Evolutionary conservation across 2,797 vertebrate species (phyloP).

Genomic region (Lagothrix lagotricha): DNA sequence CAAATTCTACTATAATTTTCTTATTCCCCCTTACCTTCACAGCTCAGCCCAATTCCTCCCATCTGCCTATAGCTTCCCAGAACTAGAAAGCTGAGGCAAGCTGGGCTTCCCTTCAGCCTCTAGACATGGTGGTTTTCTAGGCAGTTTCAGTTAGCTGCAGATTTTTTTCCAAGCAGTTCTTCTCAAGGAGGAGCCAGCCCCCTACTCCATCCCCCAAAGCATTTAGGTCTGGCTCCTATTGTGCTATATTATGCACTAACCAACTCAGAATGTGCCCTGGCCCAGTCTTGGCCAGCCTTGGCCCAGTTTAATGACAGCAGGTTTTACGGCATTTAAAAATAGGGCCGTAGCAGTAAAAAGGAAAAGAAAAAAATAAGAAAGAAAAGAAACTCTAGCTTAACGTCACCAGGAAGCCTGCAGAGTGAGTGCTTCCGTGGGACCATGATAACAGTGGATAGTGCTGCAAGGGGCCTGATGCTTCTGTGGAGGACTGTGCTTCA

Average conservation of each 20-base stretch:
- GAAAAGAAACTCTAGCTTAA: constrained; percentile 76
- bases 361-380: background rate
- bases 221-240: background rate
- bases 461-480: background rate
- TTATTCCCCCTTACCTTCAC: background rate
- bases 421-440: background rate
- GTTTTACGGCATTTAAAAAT: constrained; percentile 81
- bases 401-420: constrained; percentile 73
- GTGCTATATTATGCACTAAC: constrained; percentile 32
- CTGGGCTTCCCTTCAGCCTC: background rate
- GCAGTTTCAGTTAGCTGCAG: constrained; percentile 50
- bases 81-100: background rate
- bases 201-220: background rate
- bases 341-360: constrained; percentile 66
- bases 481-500: background rate
- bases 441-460: background rate
- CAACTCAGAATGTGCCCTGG: constrained; percentile 53
- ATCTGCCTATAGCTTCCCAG: background rate
- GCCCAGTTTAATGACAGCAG: constrained; percentile 76
- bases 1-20: constrained; percentile 34
- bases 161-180: constrained; percentile 21
- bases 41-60: background rate
- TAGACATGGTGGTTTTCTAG: constrained; percentile 45
- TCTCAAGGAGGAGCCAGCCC: background rate
- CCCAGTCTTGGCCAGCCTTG: background rate